phyloP scores from a whole-genome alignment of 2,888 invertebrate genomes.

The Atrina japonica region DNA sequence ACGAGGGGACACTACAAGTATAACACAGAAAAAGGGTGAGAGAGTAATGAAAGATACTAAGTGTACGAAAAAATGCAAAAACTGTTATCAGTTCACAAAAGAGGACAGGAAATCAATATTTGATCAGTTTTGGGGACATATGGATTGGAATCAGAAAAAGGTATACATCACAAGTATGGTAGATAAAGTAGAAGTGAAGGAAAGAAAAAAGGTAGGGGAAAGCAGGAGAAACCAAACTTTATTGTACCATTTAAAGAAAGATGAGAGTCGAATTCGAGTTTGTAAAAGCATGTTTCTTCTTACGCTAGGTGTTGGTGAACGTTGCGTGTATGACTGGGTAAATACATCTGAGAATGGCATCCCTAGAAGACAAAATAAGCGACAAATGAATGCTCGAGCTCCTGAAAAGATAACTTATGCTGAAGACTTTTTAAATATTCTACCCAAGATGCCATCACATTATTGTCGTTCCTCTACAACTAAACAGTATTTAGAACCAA shows the following conservation, averaged over 20 bases:
- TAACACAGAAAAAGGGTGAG: neutral
- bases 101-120: constrained; percentile 13
- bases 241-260: constrained; percentile 19
- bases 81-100: constrained; percentile 8
- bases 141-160: constrained; percentile 20
- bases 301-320: constrained; percentile 49
- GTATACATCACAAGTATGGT: too few relatives aligned
- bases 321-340: constrained; percentile 46
- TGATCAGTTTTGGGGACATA: constrained; percentile 11
- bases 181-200: too few relatives aligned
- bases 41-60: constrained; percentile 11
- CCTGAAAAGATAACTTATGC: constrained; percentile 18
- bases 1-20: neutral
- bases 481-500: constrained; percentile 46
- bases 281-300: constrained; percentile 54
- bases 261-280: constrained; percentile 34
- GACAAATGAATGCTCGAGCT: constrained; percentile 1
- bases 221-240: neutral
- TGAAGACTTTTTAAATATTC: constrained; percentile 25
- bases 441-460: constrained; percentile 44
- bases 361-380: neutral
- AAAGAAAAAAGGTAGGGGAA: neutral
- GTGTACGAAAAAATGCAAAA: constrained; percentile 4
- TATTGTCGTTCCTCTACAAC: constrained; percentile 40
- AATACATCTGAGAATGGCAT: constrained; percentile 19